A percentile compares a stretch with the other conserved stretches of the same genome.
Evolutionary conservation across 2,113 vertebrate species (phyloP).

Genomic region (Muntiacus reevesi): DNA sequence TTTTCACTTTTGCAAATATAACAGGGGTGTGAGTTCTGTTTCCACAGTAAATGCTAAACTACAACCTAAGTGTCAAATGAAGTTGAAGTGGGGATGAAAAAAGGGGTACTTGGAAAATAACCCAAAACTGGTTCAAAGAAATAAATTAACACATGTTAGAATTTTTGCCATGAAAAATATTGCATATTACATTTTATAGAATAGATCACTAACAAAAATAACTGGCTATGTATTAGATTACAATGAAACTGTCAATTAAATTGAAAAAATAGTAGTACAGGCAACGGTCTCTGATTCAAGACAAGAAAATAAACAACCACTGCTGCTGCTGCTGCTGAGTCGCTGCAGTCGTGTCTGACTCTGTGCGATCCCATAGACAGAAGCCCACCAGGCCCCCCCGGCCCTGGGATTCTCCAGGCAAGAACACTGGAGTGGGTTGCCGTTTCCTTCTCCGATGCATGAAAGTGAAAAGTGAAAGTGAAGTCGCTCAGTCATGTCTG

Average conservation of each 20-base stretch:
- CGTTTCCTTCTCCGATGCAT: background rate
- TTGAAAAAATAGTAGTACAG: background rate
- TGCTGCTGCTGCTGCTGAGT: background rate
- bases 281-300: background rate
- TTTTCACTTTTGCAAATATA: background rate
- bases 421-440: background rate
- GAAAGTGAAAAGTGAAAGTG: background rate
- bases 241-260: background rate
- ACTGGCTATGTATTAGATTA: background rate
- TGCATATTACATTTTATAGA: background rate
- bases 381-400: background rate
- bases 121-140: background rate
- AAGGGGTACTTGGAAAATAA: background rate
- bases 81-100: background rate
- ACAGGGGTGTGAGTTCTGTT: background rate
- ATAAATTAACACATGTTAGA: background rate
- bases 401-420: background rate
- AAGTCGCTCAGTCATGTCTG: background rate
- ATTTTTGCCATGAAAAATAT: background rate
- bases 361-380: background rate
- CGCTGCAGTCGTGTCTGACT: background rate
- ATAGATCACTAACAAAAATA: background rate
- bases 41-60: background rate
- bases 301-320: background rate
- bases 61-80: background rate